Conservation (phyloP, 2,113 vertebrate genomes). For the Odontesthes bonariensis region DNA sequence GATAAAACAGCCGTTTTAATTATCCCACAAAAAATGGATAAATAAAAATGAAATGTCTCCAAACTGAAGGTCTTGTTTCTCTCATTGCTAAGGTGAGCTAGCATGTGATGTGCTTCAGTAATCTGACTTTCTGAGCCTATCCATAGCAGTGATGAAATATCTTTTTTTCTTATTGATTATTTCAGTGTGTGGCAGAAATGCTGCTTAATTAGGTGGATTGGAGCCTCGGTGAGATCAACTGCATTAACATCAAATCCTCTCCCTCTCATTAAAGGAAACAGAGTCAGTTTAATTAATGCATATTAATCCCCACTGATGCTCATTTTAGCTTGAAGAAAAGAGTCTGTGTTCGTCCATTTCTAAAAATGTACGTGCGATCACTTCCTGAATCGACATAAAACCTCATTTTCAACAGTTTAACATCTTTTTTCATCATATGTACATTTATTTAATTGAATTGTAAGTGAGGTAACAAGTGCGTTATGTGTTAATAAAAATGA, state of each 20-base stretch:
- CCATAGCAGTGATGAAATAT: slow-evolving; percentile 72
- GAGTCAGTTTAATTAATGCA: slow-evolving; percentile 98
- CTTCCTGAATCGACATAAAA: slow-evolving; percentile 34
- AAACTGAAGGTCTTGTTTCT: slow-evolving; percentile 27
- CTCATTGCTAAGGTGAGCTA: slow-evolving; percentile 31
- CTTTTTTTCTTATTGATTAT: slow-evolving; percentile 88
- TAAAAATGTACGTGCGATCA: slow-evolving; percentile 67
- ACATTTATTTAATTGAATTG: slow-evolving; percentile 55
- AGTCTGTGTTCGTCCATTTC: slow-evolving; percentile 57
- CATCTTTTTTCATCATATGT: slow-evolving; percentile 48
- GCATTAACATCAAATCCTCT: slow-evolving; percentile 96
- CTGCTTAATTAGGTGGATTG: slow-evolving; percentile 90
- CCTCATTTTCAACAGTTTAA: slow-evolving; percentile 38
- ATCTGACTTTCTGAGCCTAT: slow-evolving; percentile 56
- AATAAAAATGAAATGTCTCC: slow-evolving; percentile 27
- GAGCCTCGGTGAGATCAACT: slow-evolving; percentile 91
- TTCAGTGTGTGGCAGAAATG: slow-evolving; percentile 90
- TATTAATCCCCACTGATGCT: slow-evolving; percentile 96
- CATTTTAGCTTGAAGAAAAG: slow-evolving; percentile 87
- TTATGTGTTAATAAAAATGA: not conserved
- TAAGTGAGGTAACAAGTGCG: not conserved
- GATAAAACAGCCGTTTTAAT: slow-evolving; percentile 62
- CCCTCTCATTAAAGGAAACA: slow-evolving; percentile 95
- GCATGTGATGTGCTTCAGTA: slow-evolving; percentile 56
- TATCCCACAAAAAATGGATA: slow-evolving; percentile 11